phyloP scores from a whole-genome alignment of 2,888 invertebrate genomes.

The Selenia dentaria region DNA sequence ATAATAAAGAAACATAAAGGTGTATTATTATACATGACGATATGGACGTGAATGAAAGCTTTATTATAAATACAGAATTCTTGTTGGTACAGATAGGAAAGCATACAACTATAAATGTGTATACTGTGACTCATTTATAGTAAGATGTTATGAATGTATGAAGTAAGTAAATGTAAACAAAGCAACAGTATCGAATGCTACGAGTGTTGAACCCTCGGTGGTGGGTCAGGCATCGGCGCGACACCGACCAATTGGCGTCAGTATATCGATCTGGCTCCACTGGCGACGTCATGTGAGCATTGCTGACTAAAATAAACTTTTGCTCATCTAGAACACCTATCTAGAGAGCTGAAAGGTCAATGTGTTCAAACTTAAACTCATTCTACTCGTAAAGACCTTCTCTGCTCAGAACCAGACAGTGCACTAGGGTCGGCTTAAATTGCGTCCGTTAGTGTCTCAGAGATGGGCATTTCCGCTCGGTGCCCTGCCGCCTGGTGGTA shows the following conservation, averaged over 20 bases:
- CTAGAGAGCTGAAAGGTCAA: background rate
- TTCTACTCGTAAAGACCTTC: slow-evolving; percentile 30
- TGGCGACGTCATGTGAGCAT: slow-evolving; percentile 53
- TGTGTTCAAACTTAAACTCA: slow-evolving; percentile 2
- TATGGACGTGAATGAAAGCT: no score
- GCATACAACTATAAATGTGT: no score
- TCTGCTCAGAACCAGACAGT: slow-evolving; percentile 49
- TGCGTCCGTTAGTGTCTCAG: slow-evolving; percentile 51
- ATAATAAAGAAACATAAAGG: no score
- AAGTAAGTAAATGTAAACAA: slow-evolving; percentile 36
- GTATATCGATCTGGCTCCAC: slow-evolving; percentile 64
- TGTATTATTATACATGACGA: no score
- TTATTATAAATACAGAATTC: no score
- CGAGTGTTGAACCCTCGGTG: slow-evolving; percentile 48
- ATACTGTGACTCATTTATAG: background rate
- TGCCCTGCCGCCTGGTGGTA: slow-evolving; percentile 51
- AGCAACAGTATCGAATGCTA: slow-evolving; percentile 51
- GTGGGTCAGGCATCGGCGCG: slow-evolving; percentile 42
- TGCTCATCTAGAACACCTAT: slow-evolving; percentile 28
- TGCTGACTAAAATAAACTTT: slow-evolving; percentile 41
- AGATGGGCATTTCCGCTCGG: slow-evolving; percentile 70
- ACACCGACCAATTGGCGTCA: slow-evolving; percentile 67
- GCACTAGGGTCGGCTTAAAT: slow-evolving; percentile 47
- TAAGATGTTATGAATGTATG: slow-evolving; percentile 2
- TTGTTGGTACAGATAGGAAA: no score